phyloP scores from a whole-genome alignment of 2,888 invertebrate genomes.

The Caenorhabditis zanzibari region DNA sequence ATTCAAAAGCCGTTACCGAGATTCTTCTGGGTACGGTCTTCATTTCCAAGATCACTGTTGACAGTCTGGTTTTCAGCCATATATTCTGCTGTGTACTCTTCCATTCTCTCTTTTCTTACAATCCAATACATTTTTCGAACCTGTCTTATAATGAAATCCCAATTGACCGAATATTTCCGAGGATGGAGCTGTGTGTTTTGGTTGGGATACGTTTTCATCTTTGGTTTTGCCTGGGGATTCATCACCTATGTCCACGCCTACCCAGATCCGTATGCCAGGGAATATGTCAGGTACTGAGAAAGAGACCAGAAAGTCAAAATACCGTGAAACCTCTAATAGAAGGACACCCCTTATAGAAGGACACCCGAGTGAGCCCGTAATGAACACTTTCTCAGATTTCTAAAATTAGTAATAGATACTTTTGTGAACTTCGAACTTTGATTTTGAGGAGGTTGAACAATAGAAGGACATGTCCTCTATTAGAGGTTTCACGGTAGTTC shows the following conservation, averaged over 20 bases:
- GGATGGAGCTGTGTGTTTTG: conserved; percentile 30
- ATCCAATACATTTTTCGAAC: conserved; percentile 29
- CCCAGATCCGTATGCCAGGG: conserved; percentile 28
- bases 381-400: no score
- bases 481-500: no score
- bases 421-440: no score
- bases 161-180: conserved; percentile 1
- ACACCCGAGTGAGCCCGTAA: no score
- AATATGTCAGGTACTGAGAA: conserved; percentile 30
- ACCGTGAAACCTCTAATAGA: no score
- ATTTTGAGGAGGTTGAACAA: no score
- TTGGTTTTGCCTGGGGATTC: conserved; percentile 36
- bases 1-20: conserved; percentile 30
- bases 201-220: conserved; percentile 23
- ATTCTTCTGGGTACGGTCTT: conserved; percentile 14
- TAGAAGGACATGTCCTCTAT: no score
- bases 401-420: not conserved
- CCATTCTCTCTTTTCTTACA: conserved; percentile 30
- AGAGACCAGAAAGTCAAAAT: not conserved
- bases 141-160: conserved; percentile 14
- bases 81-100: conserved; percentile 31
- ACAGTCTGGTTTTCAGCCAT: not conserved
- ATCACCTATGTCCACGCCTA: conserved; percentile 34
- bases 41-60: no score
- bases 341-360: no score